phyloP scores from a whole-genome alignment of 1,140 invertebrate genomes.

The Hylaeus anthracinus region DNA sequence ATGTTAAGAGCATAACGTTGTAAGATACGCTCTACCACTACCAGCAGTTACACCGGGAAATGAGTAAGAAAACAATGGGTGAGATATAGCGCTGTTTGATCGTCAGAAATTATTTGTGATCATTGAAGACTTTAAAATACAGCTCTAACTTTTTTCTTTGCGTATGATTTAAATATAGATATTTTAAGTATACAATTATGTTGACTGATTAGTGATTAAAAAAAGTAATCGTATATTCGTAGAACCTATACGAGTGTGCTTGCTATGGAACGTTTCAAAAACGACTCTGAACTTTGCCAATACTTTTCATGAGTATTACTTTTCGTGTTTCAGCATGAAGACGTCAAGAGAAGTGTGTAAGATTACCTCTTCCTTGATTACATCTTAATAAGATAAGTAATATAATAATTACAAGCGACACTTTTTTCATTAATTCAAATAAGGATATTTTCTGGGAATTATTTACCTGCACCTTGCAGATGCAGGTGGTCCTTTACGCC shows the following conservation, averaged over 20 bases:
- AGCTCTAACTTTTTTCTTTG: conserved; percentile 10
- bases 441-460: conserved; percentile 30
- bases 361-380: conserved; percentile 62
- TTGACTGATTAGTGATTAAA: conserved; percentile 48
- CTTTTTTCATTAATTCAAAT: conserved; percentile 31
- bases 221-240: conserved; percentile 23
- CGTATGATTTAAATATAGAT: conserved; percentile 37
- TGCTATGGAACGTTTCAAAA: conserved; percentile 24
- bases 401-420: conserved; percentile 23
- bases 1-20: conserved; percentile 35
- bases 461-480: conserved; percentile 24
- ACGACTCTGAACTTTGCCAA: conserved; percentile 2
- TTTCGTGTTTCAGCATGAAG: conserved; percentile 55
- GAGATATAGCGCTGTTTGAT: conserved; percentile 22
- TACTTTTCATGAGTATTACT: conserved; percentile 41
- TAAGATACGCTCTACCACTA: conserved; percentile 39
- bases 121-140: conserved; percentile 24
- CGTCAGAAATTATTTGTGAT: conserved; percentile 36
- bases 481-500: conserved; percentile 24
- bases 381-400: conserved; percentile 58
- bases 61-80: conserved; percentile 6
- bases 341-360: conserved; percentile 59
- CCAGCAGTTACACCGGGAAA: conserved; percentile 27
- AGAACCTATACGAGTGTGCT: conserved; percentile 28
- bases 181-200: conserved; percentile 47